Percentiles rank a stretch among this genome's conserved stretches.
Evolutionary conservation across 2,797 vertebrate genomes (phyloP).

Genomic region (Chlorospingus flavigularis): DNA sequence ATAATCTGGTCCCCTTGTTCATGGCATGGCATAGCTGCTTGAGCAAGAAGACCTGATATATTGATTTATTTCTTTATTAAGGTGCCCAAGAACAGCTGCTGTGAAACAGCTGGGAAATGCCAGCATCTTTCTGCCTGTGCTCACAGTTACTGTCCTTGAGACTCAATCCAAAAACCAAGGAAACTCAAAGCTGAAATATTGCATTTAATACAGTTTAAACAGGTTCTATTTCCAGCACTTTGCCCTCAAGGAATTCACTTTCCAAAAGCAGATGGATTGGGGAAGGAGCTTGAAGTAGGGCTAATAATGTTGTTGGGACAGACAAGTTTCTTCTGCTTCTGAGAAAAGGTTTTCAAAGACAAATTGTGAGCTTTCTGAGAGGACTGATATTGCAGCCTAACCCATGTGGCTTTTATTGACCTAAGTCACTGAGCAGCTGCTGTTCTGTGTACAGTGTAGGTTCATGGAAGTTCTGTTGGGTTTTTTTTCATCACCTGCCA

Average conservation of each 20-base stretch:
- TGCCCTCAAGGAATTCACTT: neutral
- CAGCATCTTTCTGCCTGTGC: neutral
- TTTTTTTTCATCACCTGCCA: neutral
- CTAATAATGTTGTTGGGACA: neutral
- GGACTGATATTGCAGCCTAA: neutral
- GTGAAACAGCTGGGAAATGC: neutral
- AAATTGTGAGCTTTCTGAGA: neutral
- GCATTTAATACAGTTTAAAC: neutral
- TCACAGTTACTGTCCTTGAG: neutral
- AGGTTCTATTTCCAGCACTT: neutral
- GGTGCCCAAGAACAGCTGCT: neutral
- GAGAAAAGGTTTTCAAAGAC: neutral
- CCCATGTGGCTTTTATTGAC: neutral
- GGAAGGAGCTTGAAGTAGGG: neutral
- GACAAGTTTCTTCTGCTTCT: neutral
- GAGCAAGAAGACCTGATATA: neutral
- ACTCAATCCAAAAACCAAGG: neutral
- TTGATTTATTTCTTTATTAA: neutral
- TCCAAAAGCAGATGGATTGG: neutral
- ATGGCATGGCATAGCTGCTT: neutral
- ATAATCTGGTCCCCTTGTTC: neutral
- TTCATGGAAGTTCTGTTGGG: neutral
- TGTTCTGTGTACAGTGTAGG: neutral
- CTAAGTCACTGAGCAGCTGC: neutral
- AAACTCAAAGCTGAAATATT: neutral